Conservation (phyloP, 1,140 invertebrate genomes). For the Monochamus saltuarius region DNA sequence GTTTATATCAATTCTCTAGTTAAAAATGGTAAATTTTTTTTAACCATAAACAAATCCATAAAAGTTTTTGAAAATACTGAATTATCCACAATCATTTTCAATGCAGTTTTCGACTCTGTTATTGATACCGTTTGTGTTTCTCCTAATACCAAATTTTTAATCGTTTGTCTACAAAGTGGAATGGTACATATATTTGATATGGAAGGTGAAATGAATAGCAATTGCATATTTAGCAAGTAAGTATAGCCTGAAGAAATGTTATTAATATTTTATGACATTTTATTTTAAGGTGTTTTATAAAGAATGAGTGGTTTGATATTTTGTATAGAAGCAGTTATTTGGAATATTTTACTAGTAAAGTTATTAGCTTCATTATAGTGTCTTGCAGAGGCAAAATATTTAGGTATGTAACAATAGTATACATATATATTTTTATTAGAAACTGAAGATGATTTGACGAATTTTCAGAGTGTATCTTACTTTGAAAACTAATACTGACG, state of each 20-base stretch:
- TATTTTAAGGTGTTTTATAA: conserved; percentile 1
- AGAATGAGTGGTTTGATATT: background rate
- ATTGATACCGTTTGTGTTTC: conserved; percentile 22
- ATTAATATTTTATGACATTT: background rate
- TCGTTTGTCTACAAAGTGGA: conserved; percentile 29
- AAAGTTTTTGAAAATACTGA: conserved; percentile 27
- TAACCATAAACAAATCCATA: conserved; percentile 21
- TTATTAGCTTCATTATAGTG: conserved; percentile 5
- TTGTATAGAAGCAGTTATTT: background rate
- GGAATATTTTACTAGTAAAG: background rate
- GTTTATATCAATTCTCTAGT: conserved; percentile 19
- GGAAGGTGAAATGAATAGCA: background rate
- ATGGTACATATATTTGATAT: conserved; percentile 14
- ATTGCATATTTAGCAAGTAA: conserved; percentile 1
- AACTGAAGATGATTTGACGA: too few species aligned
- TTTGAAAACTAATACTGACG: too few species aligned
- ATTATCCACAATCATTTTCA: conserved; percentile 23
- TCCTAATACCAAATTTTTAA: conserved; percentile 16
- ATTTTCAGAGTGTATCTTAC: too few species aligned
- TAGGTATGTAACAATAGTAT: background rate
- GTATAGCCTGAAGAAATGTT: background rate
- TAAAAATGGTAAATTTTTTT: conserved; percentile 22
- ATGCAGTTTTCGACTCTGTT: conserved; percentile 23
- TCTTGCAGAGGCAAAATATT: conserved; percentile 1
- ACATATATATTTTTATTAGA: background rate